These are phyloP conservation scores for Characodon lateralis DNA, from an alignment of 2,797 vertebrate genomes.

Conservation along the genomic window DNA sequence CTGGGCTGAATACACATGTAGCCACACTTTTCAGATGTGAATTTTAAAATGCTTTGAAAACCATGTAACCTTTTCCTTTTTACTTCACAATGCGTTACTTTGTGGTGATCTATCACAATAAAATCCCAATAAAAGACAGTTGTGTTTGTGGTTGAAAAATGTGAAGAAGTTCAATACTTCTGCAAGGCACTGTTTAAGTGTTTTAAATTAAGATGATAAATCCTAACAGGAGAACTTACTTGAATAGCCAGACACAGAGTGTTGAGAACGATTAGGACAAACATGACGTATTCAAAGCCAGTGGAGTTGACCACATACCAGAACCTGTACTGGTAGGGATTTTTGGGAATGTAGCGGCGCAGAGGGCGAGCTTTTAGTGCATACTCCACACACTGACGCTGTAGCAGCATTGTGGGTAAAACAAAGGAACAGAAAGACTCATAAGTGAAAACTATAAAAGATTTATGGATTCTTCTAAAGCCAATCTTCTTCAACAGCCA, in stretches of 20 bases:
- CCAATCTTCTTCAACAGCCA: neutral
- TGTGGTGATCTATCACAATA: neutral
- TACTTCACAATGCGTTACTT: neutral
- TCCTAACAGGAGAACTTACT: conserved; percentile 76
- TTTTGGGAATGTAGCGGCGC: conserved; percentile 97
- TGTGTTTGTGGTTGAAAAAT: neutral
- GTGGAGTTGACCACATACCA: conserved; percentile 99
- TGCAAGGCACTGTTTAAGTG: neutral
- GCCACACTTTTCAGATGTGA: neutral
- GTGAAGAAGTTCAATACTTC: neutral
- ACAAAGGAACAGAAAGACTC: conserved; percentile 6
- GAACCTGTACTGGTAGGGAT: conserved; percentile 99
- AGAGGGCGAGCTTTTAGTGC: conserved; percentile 95
- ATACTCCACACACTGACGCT: conserved; percentile 99
- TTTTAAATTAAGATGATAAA: neutral
- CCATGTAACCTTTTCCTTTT: neutral
- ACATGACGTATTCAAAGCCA: conserved; percentile 99
- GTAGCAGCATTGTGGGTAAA: neutral
- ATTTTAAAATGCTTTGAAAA: neutral
- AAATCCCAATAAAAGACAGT: neutral
- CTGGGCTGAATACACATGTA: neutral
- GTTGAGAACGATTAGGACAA: conserved; percentile 98
- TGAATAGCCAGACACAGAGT: conserved; percentile 98
- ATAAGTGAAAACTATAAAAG: neutral
- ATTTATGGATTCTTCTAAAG: neutral